Evolutionary conservation across 1,140 invertebrate genomes (phyloP).

Genomic region (Epicauta chinensis): DNA sequence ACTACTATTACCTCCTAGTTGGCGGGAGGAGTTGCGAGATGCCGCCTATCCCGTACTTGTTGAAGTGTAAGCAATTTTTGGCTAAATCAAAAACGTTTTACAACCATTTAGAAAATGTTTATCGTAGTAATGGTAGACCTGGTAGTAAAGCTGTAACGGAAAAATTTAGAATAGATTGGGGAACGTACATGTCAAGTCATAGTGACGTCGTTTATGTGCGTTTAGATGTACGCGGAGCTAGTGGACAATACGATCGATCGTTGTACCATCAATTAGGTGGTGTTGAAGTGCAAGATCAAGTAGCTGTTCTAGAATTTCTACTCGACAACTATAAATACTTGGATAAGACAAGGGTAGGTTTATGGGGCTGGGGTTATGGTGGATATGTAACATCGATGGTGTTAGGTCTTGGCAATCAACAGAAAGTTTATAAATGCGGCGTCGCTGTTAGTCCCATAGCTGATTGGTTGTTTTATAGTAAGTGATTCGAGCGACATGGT

Average conservation of each 20-base stretch:
- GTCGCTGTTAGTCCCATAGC: slow-evolving; percentile 89
- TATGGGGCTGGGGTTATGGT: slow-evolving; percentile 97
- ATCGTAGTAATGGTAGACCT: slow-evolving; percentile 78
- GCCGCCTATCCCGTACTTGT: slow-evolving; percentile 79
- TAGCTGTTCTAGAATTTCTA: slow-evolving; percentile 72
- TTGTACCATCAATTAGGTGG: slow-evolving; percentile 75
- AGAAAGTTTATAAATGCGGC: slow-evolving; percentile 83
- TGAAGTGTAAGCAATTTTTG: slow-evolving; percentile 59
- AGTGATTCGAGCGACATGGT: slow-evolving; percentile 42
- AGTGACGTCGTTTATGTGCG: slow-evolving; percentile 86
- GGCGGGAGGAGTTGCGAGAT: slow-evolving; percentile 74
- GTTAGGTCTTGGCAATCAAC: slow-evolving; percentile 77
- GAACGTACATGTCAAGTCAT: slow-evolving; percentile 86
- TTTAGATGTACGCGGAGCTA: slow-evolving; percentile 80
- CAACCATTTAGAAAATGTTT: slow-evolving; percentile 5
- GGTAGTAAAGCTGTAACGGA: slow-evolving; percentile 82
- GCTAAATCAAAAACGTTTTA: neutral
- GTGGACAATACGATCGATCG: slow-evolving; percentile 71
- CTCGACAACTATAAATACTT: slow-evolving; percentile 76
- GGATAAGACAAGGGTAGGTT: slow-evolving; percentile 77
- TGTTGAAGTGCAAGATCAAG: slow-evolving; percentile 81
- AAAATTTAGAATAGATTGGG: slow-evolving; percentile 81
- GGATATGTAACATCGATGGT: slow-evolving; percentile 88
- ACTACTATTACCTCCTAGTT: slow-evolving; percentile 71
- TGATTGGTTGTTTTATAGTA: slow-evolving; percentile 93